Evolutionary conservation across 2,797 vertebrate species (phyloP).

Genomic region (Sparus aurata): DNA sequence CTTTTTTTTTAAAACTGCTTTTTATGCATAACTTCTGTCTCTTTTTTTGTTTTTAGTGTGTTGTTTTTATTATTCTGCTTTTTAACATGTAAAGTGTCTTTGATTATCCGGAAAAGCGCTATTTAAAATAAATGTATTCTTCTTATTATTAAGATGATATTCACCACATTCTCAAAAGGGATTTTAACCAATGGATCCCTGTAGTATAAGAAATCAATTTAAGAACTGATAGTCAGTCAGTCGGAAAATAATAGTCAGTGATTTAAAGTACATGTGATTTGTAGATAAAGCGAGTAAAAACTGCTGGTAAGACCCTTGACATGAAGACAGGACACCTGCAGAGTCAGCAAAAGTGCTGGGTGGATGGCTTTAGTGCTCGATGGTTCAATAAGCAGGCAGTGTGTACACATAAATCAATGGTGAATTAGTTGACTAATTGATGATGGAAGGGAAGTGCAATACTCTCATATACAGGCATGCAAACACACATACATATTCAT

Average conservation of each 20-base stretch:
- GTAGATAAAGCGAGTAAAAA: constrained; percentile 12
- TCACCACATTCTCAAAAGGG: neutral
- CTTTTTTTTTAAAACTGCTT: too few species aligned
- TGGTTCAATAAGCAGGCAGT: constrained; percentile 74
- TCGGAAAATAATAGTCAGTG: constrained; percentile 12
- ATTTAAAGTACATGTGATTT: neutral
- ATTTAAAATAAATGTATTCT: too few species aligned
- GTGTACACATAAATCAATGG: constrained; percentile 64
- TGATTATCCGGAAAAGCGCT: too few species aligned
- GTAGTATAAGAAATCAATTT: constrained; percentile 5
- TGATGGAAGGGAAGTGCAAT: constrained; percentile 49
- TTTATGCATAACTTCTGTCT: too few species aligned
- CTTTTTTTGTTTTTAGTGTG: too few species aligned
- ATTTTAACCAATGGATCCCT: neutral
- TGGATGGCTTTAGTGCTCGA: constrained; percentile 49
- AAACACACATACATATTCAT: constrained; percentile 30
- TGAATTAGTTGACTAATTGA: constrained; percentile 60
- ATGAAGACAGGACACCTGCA: constrained; percentile 42
- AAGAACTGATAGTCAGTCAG: constrained; percentile 5
- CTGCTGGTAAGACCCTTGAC: neutral
- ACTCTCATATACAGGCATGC: constrained; percentile 38
- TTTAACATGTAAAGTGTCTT: too few species aligned
- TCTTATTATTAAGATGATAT: neutral
- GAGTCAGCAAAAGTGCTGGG: constrained; percentile 42
- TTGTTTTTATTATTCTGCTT: too few species aligned